A percentile compares a stretch with the other conserved stretches of the same genome.
phyloP scores from a whole-genome alignment of 2,797 vertebrate genomes.

The Austrolebias charrua region DNA sequence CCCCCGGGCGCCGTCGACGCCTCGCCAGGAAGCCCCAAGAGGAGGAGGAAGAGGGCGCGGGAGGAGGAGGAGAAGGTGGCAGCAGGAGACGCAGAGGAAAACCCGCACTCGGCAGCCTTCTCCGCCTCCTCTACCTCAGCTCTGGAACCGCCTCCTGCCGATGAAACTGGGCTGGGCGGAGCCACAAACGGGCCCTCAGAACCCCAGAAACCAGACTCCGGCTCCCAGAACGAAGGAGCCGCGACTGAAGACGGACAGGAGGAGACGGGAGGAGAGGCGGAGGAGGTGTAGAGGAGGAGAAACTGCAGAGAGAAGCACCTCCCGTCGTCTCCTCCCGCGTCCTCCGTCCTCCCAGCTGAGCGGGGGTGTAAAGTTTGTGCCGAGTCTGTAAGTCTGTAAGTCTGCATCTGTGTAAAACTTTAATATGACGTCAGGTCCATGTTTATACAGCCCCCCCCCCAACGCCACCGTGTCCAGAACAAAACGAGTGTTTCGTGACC shows the following conservation, averaged over 20 bases:
- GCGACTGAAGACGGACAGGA: conserved; percentile 47
- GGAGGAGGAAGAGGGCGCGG: conserved; percentile 89
- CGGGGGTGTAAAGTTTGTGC: conserved; percentile 79
- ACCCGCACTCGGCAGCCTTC: conserved; percentile 33
- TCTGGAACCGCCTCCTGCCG: conserved; percentile 19
- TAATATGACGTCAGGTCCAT: conserved; percentile 75
- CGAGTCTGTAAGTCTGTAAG: conserved; percentile 80
- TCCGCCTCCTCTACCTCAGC: conserved; percentile 41
- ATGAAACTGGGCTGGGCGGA: conserved; percentile 29
- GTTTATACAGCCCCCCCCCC: conserved; percentile 72
- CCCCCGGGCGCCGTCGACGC: conserved; percentile 80
- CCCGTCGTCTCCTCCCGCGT: no score
- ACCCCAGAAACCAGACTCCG: conserved; percentile 60
- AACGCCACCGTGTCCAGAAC: conserved; percentile 55
- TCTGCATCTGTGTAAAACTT: conserved; percentile 82
- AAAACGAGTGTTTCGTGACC: conserved; percentile 48
- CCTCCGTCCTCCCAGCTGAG: conserved; percentile 50
- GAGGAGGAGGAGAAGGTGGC: conserved; percentile 73
- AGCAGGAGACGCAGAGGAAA: conserved; percentile 66
- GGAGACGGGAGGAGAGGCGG: conserved; percentile 52
- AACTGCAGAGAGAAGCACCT: neutral
- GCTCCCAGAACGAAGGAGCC: conserved; percentile 24
- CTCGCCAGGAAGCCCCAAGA: conserved; percentile 85
- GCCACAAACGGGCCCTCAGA: conserved; percentile 20
- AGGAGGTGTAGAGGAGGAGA: conserved; percentile 45